A percentile compares a stretch with the other conserved stretches of the same genome.
Evolutionary conservation across 92 coral and sea anemone genomes (phyloP).

Genomic region (Montipora capitata): DNA sequence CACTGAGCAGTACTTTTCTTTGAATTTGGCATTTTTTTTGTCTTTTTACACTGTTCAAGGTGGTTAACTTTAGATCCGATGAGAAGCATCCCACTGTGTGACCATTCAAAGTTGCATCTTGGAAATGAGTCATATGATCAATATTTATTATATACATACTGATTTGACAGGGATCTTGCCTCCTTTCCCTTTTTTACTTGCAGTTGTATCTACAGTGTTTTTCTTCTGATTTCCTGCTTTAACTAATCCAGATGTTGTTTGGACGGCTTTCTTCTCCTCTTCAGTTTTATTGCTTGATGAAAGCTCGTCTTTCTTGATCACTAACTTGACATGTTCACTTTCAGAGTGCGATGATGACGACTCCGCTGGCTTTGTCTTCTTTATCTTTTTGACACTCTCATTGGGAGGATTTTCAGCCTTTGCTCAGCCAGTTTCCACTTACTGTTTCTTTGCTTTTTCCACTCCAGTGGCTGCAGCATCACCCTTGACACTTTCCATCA

Average conservation of each 20-base stretch:
- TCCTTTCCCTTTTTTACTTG: constrained; percentile 28
- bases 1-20: too few species aligned
- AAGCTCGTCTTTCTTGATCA: constrained; percentile 84
- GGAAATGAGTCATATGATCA: too few species aligned
- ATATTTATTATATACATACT: background rate
- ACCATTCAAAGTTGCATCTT: too few species aligned
- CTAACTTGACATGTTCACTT: constrained; percentile 85
- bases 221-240: constrained; percentile 2
- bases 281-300: constrained; percentile 12
- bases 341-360: constrained; percentile 43
- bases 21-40: too few species aligned
- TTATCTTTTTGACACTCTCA: constrained; percentile 48
- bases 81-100: too few species aligned
- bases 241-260: constrained; percentile 7
- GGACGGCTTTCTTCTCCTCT: constrained; percentile 11
- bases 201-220: background rate
- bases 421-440: background rate
- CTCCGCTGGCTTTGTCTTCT: constrained; percentile 60
- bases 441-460: background rate
- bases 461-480: background rate
- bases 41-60: too few species aligned
- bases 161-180: constrained; percentile 8
- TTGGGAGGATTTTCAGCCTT: background rate
- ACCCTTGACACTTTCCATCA: constrained; percentile 16
- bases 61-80: too few species aligned